phyloP scores from a whole-genome alignment of 2,888 invertebrate species.

The Tenthredo livida region DNA sequence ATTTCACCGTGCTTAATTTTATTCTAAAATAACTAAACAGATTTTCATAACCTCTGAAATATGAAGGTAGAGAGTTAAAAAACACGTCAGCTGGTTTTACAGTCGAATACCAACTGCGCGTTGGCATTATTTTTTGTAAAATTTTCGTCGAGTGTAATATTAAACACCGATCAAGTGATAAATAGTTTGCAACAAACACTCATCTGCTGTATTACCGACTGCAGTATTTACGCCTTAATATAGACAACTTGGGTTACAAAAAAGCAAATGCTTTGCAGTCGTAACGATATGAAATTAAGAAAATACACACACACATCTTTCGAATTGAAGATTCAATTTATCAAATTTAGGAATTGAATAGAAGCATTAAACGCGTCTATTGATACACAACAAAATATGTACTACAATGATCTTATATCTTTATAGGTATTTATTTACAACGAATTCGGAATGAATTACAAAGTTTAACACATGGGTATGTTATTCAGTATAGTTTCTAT shows the following conservation, averaged over 20 bases:
- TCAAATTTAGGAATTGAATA: neutral
- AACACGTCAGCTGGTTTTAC: slow-evolving; percentile 45
- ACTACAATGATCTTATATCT: neutral
- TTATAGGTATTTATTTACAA: neutral
- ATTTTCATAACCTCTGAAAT: slow-evolving; percentile 21
- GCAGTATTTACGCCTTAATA: neutral
- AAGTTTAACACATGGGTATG: neutral
- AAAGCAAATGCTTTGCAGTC: neutral
- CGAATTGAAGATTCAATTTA: neutral
- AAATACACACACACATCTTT: neutral
- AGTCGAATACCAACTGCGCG: neutral
- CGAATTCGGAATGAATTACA: neutral
- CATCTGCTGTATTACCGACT: neutral
- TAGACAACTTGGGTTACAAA: neutral
- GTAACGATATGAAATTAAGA: neutral
- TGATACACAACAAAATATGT: neutral
- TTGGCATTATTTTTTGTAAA: no score
- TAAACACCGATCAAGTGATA: neutral
- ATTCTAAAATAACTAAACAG: neutral
- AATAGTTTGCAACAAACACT: neutral
- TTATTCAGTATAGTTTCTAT: neutral
- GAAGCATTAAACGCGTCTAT: neutral
- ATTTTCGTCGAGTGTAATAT: neutral
- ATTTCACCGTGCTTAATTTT: slow-evolving; percentile 36
- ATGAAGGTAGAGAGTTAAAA: neutral